Conservation (phyloP, 2,113 vertebrate genomes). For the Pedetes capensis region DNA sequence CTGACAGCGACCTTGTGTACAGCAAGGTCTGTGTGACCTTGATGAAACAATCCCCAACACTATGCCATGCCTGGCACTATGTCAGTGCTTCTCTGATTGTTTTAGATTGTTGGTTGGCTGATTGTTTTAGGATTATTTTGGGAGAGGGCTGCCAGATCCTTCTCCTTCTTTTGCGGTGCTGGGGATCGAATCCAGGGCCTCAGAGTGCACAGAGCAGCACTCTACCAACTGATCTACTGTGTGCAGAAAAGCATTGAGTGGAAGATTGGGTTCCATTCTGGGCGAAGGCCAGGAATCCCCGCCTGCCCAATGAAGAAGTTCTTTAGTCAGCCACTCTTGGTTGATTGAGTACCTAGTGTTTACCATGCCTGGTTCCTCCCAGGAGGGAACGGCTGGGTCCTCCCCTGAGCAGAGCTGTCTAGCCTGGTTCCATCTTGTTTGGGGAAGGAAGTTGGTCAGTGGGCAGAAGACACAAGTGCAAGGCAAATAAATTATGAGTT, state of each 20-base stretch:
- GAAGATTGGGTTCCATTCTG: neutral
- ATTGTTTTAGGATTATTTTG: too few relatives aligned
- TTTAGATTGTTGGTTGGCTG: too few relatives aligned
- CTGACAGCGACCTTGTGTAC: too few relatives aligned
- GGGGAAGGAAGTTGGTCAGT: neutral
- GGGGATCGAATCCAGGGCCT: too few relatives aligned
- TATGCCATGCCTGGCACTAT: too few relatives aligned
- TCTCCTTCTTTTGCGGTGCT: too few relatives aligned
- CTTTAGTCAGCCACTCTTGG: neutral
- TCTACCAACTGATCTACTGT: neutral
- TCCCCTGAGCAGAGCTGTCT: neutral
- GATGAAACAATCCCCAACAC: too few relatives aligned
- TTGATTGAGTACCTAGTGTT: neutral
- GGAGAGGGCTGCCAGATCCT: too few relatives aligned
- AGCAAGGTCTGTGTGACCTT: too few relatives aligned
- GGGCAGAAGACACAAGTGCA: neutral
- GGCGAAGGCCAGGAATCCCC: neutral
- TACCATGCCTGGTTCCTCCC: neutral
- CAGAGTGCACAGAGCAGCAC: too few relatives aligned
- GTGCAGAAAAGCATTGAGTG: neutral
- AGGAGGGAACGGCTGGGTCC: neutral
- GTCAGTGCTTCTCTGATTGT: too few relatives aligned
- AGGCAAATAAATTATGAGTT: neutral
- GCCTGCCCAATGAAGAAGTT: neutral
- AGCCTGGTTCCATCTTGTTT: neutral